Conservation (phyloP, 1,140 invertebrate species). For the Copidosoma floridanum region DNA sequence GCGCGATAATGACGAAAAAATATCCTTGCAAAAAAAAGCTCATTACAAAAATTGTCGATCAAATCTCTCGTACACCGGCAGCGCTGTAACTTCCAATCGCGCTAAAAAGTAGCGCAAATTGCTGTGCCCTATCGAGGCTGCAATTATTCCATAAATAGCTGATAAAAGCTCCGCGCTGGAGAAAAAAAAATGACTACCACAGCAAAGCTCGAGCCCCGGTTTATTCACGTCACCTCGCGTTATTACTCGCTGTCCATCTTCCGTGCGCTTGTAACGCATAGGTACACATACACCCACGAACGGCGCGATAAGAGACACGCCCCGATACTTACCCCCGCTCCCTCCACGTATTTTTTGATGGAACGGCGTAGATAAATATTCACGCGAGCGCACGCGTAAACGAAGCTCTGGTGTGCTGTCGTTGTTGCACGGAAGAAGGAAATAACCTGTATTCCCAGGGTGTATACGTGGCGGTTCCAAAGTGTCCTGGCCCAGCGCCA, state of each 20-base stretch:
- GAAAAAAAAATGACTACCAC: neutral
- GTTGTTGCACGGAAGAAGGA: neutral
- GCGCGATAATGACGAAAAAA: neutral
- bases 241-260: slow-evolving; percentile 1
- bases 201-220: neutral
- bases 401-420: neutral
- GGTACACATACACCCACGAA: too few relatives aligned
- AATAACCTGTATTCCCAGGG: slow-evolving; percentile 32
- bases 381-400: slow-evolving; percentile 1
- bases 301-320: slow-evolving; percentile 9
- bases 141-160: too few relatives aligned
- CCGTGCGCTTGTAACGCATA: too few relatives aligned
- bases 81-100: too few relatives aligned
- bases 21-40: too few relatives aligned
- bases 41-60: too few relatives aligned
- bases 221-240: slow-evolving; percentile 8
- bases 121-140: too few relatives aligned
- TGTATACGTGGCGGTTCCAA: slow-evolving; percentile 39
- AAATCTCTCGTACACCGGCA: too few relatives aligned
- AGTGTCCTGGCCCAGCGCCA: slow-evolving; percentile 47
- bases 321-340: slow-evolving; percentile 1
- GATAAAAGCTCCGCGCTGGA: too few relatives aligned
- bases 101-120: too few relatives aligned
- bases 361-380: slow-evolving; percentile 49
- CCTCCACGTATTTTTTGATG: neutral